These are phyloP conservation scores for Cyclophora punctaria DNA, from an alignment of 2,888 invertebrate genomes.

Conservation along the genomic window DNA sequence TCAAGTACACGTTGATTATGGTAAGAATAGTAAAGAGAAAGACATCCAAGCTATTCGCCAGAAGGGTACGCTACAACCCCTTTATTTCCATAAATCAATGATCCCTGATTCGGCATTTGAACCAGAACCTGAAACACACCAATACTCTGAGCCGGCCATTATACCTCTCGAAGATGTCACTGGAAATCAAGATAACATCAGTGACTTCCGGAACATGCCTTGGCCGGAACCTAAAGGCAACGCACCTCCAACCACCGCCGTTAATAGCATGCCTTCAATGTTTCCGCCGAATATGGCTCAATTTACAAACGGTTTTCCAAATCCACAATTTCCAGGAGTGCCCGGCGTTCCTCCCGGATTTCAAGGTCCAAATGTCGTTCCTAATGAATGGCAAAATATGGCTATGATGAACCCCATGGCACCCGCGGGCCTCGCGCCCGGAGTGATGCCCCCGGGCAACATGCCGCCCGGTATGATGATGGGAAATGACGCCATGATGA, in stretches of 20 bases:
- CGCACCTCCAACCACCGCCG: constrained; percentile 55
- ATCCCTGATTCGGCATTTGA: constrained; percentile 92
- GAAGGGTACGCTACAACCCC: constrained; percentile 85
- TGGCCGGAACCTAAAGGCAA: constrained; percentile 90
- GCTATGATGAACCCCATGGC: constrained; percentile 48
- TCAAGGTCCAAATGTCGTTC: constrained; percentile 52
- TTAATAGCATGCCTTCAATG: constrained; percentile 52
- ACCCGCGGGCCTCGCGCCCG: constrained; percentile 41
- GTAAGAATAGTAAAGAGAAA: constrained; percentile 89
- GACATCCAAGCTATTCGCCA: constrained; percentile 91
- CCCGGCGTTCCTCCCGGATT: constrained; percentile 65
- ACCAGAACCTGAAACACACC: constrained; percentile 88
- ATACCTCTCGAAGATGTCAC: constrained; percentile 94
- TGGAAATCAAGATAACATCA: constrained; percentile 86
- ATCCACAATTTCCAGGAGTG: constrained; percentile 59
- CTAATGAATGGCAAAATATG: constrained; percentile 58
- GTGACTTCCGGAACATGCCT: constrained; percentile 83
- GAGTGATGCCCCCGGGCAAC: constrained; percentile 51
- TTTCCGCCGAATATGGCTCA: constrained; percentile 61
- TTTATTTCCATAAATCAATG: constrained; percentile 87
- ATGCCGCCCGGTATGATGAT: constrained; percentile 59
- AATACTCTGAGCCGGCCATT: constrained; percentile 83
- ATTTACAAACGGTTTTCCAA: constrained; percentile 64
- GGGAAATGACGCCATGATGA: constrained; percentile 31
- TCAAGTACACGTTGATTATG: constrained; percentile 79